A percentile compares a stretch with the other conserved stretches of the same genome.
phyloP scores from a whole-genome alignment of 2,888 invertebrate species.

The Habrosyne pyritoides region DNA sequence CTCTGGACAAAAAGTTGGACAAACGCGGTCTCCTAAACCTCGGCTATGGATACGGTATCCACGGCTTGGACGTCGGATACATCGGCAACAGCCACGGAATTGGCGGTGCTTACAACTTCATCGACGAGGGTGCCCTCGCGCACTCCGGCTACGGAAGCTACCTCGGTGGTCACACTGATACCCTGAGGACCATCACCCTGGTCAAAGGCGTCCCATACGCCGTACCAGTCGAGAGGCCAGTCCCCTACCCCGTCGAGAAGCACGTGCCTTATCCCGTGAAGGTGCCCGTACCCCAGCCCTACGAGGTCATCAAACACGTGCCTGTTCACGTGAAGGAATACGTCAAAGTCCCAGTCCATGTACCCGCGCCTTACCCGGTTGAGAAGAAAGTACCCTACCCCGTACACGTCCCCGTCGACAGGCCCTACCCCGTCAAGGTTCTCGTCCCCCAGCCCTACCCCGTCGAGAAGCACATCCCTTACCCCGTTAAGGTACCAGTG shows the following conservation, averaged over 20 bases:
- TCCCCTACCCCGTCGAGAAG: constrained; percentile 86
- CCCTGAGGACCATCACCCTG: constrained; percentile 86
- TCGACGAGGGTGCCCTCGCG: constrained; percentile 54
- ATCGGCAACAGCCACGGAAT: constrained; percentile 85
- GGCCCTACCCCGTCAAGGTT: constrained; percentile 91
- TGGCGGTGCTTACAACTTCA: constrained; percentile 79
- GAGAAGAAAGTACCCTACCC: constrained; percentile 90
- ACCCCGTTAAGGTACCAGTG: constrained; percentile 89
- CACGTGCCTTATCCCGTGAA: constrained; percentile 87
- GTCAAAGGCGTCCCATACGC: constrained; percentile 86
- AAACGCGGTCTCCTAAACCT: constrained; percentile 91
- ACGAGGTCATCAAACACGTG: constrained; percentile 87
- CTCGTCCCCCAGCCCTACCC: constrained; percentile 91
- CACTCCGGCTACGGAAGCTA: constrained; percentile 52
- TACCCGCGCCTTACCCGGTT: constrained; percentile 90
- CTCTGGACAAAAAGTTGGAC: constrained; percentile 90
- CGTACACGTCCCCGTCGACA: constrained; percentile 88
- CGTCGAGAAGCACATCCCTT: constrained; percentile 89
- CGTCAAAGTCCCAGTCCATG: constrained; percentile 91
- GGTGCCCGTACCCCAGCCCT: constrained; percentile 88
- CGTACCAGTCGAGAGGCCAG: constrained; percentile 85
- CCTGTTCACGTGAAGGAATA: constrained; percentile 90
- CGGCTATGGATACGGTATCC: constrained; percentile 91
- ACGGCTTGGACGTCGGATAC: constrained; percentile 89
- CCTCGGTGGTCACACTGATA: constrained; percentile 75